Base-by-base conservation (phyloP, 2,113 vertebrate species). In the Pseudolaguvia tuberculata region DNA sequence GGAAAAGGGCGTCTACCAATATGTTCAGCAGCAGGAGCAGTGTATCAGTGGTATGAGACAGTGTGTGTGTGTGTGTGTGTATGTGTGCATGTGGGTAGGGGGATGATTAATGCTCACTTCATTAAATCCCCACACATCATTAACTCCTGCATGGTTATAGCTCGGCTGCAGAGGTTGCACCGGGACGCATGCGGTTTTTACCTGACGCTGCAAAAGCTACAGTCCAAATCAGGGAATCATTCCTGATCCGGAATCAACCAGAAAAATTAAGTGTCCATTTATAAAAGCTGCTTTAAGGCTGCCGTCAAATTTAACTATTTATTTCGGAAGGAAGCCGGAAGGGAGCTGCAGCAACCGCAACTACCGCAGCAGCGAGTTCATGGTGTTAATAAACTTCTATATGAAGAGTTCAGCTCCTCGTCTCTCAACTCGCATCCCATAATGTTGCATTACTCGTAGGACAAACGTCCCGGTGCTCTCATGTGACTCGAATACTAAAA, bases 101-200 rank as follows among this genome's bases (percentile, higher is more conserved):
- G 45, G 48, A 12, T 61, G 42, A 61, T 61, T 48, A 72, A 72
- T 29, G 27, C 42, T 59, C 45, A 50, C 45, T 18, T 72, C 70
- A 61, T 72, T 61, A 72, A 31, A 35, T 72, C 70, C 47, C 27
- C 42, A 72, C 31, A 29, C 66, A 31, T 70, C 67, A 52, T 70
- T 70, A 70, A 14, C 20, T n/a, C 20, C 20, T 47, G 27, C 25
- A n/a, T 53, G 5, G 20, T 70, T 70, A 52, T 21, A 51, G 29
- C 17, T 20, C 3, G 50, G 17, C 21, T 57, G n/a, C 4, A 5
- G 47, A n/a, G n/a, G 50, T n/a, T 47, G 57, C 13, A 7, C 12
- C 13, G n/a, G 21, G 3, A 47, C 7, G 3, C 21, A 3, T 4
- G 25, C 13, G 45, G 13, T 1, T 15, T 47, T 47, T 20, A 39